Percentiles rank a stretch among this genome's conserved stretches.
phyloP scores from a whole-genome alignment of 2,888 invertebrate species.

The Dryococelus australis region DNA sequence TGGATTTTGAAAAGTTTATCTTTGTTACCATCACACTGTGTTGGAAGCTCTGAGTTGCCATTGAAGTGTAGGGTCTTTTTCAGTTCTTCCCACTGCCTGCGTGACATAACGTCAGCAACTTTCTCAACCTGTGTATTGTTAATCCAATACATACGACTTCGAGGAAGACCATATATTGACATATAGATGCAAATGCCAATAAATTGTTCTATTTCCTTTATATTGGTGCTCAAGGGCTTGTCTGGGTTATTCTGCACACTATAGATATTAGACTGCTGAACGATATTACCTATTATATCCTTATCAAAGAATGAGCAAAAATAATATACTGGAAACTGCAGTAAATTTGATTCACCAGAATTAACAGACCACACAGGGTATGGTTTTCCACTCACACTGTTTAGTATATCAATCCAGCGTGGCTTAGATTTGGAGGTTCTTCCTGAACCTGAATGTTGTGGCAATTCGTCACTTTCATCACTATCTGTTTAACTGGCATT shows the following conservation, averaged over 20 bases:
- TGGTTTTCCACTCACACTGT: not conserved
- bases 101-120: not conserved
- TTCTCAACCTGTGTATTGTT: not conserved
- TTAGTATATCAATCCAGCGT: not conserved
- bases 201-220: not conserved
- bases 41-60: not conserved
- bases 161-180: conserved; percentile 12
- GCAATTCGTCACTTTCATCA: not conserved
- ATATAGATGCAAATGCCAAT: conserved; percentile 21
- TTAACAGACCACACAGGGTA: not conserved
- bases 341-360: not conserved
- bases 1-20: not conserved
- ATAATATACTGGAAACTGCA: conserved; percentile 6
- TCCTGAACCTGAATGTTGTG: not conserved
- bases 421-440: not conserved
- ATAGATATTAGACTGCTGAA: not conserved
- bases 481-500: no score
- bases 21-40: not conserved
- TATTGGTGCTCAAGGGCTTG: not conserved
- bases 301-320: conserved; percentile 5
- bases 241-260: not conserved
- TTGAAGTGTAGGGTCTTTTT: not conserved
- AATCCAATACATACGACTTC: not conserved
- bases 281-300: not conserved
- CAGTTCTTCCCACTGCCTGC: not conserved